Evolutionary conservation across 2,797 vertebrate species (phyloP), one percentile per base, ranked within the genome.

Genomic region (Alexandromys oeconomus): DNA sequence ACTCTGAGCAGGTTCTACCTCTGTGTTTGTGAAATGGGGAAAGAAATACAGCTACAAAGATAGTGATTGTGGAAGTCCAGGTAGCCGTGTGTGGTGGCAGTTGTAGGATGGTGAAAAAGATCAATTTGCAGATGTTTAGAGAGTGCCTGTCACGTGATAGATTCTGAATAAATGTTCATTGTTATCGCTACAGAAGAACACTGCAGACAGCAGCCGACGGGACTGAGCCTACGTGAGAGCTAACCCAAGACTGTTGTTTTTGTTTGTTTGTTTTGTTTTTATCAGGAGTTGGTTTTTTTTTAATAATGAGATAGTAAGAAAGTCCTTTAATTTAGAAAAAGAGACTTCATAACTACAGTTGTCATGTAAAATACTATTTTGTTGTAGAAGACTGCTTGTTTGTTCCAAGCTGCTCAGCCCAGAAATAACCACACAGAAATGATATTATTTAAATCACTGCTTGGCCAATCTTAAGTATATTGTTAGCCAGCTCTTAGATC

Each of bases 271-370:
- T 59, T 59, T 59, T 59, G 57, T 59, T 59, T 59, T 59, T 59
- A 59, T 23, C 21, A 23, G 21, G 21, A 1, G 7, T 59, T 59
- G 57, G 2, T 23, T 59, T 57, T 57, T 57, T 59, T 21, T 5
- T 40, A 54, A 57, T 8, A 59, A 59, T 59, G 57, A 59, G 57
- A 59, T 23, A 59, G 21, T 59, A 23, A 59, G 57, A 23, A 96
- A 95, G 15, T 43, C 37, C 27, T 97, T 96, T 94, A 96, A 96
- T 94, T 96, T 59, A 59, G 71, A 77, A 51, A 40, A 79, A 92
- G 29, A 4, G 19, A 85, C n/a, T 43, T 91, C 37, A 92, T 77
- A 92, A 91, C 87, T 59, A 93, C 46, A 65, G 87, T 29, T 87
- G 78, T 85, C 86, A 87, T 61, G 51, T 80, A 96, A 95, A 96